Percentiles rank a stretch among this genome's conserved stretches.
Conservation (phyloP, 2,888 invertebrate species). For the Troilus luridus region DNA sequence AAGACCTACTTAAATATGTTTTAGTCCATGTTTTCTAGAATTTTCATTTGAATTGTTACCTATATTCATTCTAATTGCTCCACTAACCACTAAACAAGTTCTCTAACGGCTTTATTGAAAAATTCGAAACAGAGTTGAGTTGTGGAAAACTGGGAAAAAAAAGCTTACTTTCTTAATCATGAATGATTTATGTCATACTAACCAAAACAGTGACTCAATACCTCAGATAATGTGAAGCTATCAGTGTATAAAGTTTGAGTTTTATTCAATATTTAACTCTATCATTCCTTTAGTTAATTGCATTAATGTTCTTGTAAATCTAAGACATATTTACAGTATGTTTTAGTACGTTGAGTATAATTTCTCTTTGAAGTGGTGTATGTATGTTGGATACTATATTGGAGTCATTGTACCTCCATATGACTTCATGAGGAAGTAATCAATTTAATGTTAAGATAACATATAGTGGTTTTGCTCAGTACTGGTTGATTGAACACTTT, state of each 20-base stretch:
- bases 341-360: not conserved
- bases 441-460: constrained; percentile 49
- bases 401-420: constrained; percentile 58
- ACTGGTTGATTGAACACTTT: not conserved
- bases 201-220: constrained; percentile 37
- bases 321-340: not conserved
- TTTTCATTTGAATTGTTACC: not conserved
- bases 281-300: not conserved
- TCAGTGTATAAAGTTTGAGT: not conserved
- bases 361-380: not conserved
- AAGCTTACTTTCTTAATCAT: not conserved
- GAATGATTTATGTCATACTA: constrained; percentile 33
- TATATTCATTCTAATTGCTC: not conserved
- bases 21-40: constrained; percentile 35
- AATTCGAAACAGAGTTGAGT: not conserved
- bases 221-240: not conserved
- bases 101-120: not conserved
- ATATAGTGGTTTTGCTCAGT: constrained; percentile 17
- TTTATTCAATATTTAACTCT: not conserved
- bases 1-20: constrained; percentile 4
- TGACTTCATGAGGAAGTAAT: constrained; percentile 50
- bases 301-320: not conserved
- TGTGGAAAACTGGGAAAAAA: not conserved
- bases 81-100: not conserved
- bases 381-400: not conserved